Evolutionary conservation across 2,888 invertebrate species (phyloP).

Genomic region (Balanococcus diminutus): DNA sequence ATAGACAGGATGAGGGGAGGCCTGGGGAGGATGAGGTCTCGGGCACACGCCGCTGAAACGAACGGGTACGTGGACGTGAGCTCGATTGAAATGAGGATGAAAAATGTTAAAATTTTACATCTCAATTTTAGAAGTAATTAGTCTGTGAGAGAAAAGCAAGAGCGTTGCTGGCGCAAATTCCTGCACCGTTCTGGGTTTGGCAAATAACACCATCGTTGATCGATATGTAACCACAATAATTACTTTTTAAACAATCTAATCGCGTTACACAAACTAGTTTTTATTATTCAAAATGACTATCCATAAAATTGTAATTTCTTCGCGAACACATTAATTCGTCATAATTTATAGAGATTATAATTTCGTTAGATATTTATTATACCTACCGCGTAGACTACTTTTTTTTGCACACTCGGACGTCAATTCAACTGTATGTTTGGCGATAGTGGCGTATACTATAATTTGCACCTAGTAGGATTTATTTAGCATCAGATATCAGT

Average conservation of each 20-base stretch:
- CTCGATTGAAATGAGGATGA: background rate
- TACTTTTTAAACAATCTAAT: conserved; percentile 37
- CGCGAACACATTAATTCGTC: conserved; percentile 34
- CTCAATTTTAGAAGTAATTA: conserved; percentile 5
- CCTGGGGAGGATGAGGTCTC: too few relatives aligned
- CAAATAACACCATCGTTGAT: conserved; percentile 15
- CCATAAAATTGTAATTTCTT: conserved; percentile 28
- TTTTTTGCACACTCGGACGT: background rate
- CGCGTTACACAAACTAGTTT: conserved; percentile 19
- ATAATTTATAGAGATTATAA: conserved; percentile 32
- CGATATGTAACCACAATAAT: conserved; percentile 32
- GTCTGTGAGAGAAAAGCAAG: background rate
- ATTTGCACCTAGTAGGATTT: conserved; percentile 33
- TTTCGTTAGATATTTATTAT: conserved; percentile 34
- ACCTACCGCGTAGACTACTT: conserved; percentile 32
- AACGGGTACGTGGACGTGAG: too few relatives aligned
- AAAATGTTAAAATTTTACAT: conserved; percentile 11
- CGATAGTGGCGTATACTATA: conserved; percentile 18
- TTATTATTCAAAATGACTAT: conserved; percentile 28
- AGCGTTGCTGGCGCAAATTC: background rate
- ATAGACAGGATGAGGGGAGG: too few relatives aligned
- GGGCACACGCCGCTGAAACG: background rate
- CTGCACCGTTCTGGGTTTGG: background rate
- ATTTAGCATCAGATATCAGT: conserved; percentile 37
- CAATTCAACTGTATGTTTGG: background rate